Evolutionary conservation across 2,113 vertebrate species (phyloP).

Genomic region (Oxyruncus cristatus): DNA sequence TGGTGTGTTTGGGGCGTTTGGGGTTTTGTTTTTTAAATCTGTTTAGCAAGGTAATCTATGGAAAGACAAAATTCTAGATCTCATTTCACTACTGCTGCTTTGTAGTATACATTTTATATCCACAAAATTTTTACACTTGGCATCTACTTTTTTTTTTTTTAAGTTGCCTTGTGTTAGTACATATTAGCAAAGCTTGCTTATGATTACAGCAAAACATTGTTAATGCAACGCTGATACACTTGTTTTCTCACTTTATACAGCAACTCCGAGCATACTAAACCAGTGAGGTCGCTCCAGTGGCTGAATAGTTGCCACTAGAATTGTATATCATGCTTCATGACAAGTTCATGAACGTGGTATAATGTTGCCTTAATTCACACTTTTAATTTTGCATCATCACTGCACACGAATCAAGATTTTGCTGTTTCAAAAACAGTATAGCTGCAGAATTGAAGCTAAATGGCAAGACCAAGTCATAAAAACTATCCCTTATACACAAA

Average conservation of each 20-base stretch:
- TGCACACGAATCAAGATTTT: not conserved
- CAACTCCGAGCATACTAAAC: conserved; percentile 27
- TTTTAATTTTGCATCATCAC: not conserved
- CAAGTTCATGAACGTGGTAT: not conserved
- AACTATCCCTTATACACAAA: not conserved
- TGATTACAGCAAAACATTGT: not conserved
- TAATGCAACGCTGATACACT: conserved; percentile 10
- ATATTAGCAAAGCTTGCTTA: not conserved
- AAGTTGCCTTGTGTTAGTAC: not conserved
- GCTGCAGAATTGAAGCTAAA: not conserved
- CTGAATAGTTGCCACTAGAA: not conserved
- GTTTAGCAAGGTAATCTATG: not conserved
- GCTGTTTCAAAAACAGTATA: not conserved
- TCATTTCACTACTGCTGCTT: not conserved
- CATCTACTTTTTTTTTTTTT: not conserved
- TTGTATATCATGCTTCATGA: not conserved
- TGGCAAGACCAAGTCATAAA: not conserved
- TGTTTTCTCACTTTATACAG: conserved; percentile 45
- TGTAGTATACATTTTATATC: not conserved
- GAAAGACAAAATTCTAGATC: not conserved
- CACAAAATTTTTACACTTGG: not conserved
- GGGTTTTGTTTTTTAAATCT: not conserved
- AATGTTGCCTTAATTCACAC: not conserved
- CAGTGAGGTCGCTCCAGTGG: not conserved
- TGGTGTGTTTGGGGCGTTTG: not conserved